phyloP scores from a whole-genome alignment of 2,888 invertebrate genomes.

The Epirrhoe tristata region DNA sequence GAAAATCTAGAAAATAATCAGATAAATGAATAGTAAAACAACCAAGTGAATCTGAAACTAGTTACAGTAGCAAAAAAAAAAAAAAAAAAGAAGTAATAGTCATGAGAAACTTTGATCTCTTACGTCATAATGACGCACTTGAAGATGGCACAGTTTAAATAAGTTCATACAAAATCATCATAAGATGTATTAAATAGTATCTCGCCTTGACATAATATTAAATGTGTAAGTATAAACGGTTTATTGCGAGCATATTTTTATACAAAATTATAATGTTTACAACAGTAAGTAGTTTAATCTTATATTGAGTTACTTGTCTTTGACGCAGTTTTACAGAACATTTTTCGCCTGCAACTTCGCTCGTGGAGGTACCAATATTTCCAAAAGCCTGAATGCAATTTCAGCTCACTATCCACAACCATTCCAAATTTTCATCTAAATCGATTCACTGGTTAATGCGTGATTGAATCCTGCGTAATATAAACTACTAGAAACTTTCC shows the following conservation, averaged over 20 bases:
- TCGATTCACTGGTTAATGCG: too few species aligned
- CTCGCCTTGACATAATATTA: conserved; percentile 18
- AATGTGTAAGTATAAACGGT: conserved; percentile 4
- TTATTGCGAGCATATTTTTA: background rate
- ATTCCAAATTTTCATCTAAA: too few species aligned
- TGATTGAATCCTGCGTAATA: too few species aligned
- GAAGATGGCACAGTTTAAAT: background rate
- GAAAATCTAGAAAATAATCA: background rate
- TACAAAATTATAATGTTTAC: background rate
- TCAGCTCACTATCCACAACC: too few species aligned
- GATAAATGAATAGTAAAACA: background rate
- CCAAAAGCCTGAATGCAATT: too few species aligned
- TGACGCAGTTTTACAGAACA: too few species aligned
- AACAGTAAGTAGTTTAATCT: too few species aligned
- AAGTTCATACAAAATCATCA: background rate
- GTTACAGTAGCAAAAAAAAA: background rate
- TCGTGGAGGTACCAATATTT: too few species aligned
- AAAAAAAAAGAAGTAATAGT: background rate
- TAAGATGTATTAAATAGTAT: conserved; percentile 7
- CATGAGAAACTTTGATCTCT: conserved; percentile 9
- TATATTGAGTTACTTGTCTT: too few species aligned
- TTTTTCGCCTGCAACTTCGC: too few species aligned
- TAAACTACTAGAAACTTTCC: too few species aligned
- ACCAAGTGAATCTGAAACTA: background rate
- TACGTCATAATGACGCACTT: conserved; percentile 25